Conservation (phyloP, 2,888 invertebrate genomes). For the Torymus texanus region DNA sequence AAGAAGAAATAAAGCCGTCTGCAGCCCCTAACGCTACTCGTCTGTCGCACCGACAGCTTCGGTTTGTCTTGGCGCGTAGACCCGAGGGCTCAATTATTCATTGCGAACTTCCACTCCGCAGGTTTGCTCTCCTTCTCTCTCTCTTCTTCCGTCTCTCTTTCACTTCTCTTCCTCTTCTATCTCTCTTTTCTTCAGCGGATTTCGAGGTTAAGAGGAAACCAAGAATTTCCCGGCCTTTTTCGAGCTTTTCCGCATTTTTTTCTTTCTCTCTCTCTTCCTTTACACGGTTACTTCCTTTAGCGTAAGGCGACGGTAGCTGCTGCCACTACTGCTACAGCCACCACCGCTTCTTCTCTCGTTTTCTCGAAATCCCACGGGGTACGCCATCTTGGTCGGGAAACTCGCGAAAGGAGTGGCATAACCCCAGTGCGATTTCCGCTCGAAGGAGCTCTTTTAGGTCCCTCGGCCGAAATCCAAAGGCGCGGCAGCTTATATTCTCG, state of each 20-base stretch:
- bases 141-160: conserved; percentile 59
- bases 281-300: conserved; percentile 22
- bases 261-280: conserved; percentile 6
- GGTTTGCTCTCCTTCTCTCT: conserved; percentile 43
- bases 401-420: conserved; percentile 29
- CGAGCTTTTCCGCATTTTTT: conserved; percentile 27
- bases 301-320: background rate
- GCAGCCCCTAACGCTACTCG: conserved; percentile 39
- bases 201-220: conserved; percentile 60
- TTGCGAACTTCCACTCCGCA: conserved; percentile 56
- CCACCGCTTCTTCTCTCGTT: conserved; percentile 49
- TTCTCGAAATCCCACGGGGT: conserved; percentile 59
- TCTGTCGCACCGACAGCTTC: conserved; percentile 41
- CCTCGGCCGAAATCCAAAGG: conserved; percentile 30
- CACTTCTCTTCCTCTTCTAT: conserved; percentile 46
- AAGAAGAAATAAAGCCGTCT: conserved; percentile 42
- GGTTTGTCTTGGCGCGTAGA: conserved; percentile 62
- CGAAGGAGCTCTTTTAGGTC: conserved; percentile 59
- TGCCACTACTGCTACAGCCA: conserved; percentile 50
- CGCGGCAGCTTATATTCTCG: conserved; percentile 20
- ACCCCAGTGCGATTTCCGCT: conserved; percentile 59
- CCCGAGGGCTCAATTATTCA: conserved; percentile 67
- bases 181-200: conserved; percentile 40
- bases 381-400: conserved; percentile 29
- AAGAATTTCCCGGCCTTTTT: conserved; percentile 51